Percentiles rank a stretch among this genome's conserved stretches.
Evolutionary conservation across 2,888 invertebrate species (phyloP).

Genomic region (Dasypolia templi): DNA sequence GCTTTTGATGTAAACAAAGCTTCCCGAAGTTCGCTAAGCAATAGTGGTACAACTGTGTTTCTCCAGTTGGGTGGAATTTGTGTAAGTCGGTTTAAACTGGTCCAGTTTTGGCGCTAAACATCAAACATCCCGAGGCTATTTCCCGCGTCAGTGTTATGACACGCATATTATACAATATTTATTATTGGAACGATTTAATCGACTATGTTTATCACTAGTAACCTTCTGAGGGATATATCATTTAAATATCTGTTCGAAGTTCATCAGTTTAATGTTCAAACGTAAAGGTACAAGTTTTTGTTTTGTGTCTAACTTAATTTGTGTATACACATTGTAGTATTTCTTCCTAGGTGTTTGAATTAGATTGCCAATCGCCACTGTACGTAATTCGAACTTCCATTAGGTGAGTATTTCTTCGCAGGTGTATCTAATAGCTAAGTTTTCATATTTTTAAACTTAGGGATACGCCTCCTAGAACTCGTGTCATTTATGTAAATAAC

Average conservation of each 20-base stretch:
- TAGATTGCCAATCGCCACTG: constrained; percentile 27
- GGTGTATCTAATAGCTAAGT: not conserved
- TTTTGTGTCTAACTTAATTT: constrained; percentile 51
- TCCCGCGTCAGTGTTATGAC: constrained; percentile 66
- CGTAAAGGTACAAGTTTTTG: constrained; percentile 54
- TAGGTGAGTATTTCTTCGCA: constrained; percentile 43
- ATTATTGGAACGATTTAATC: constrained; percentile 67
- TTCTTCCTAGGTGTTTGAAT: constrained; percentile 15
- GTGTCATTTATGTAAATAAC: constrained; percentile 35
- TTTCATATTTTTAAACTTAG: constrained; percentile 2
- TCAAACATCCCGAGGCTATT: constrained; percentile 70
- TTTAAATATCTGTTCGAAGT: constrained; percentile 54
- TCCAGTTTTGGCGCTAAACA: constrained; percentile 72
- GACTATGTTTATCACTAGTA: constrained; percentile 59
- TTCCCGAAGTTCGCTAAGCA: constrained; percentile 22
- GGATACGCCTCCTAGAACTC: not conserved
- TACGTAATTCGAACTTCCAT: constrained; percentile 22
- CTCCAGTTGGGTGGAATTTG: constrained; percentile 55
- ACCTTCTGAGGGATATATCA: constrained; percentile 64
- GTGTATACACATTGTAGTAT: constrained; percentile 36
- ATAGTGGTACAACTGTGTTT: constrained; percentile 23
- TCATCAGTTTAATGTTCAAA: constrained; percentile 61
- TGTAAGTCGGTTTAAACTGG: constrained; percentile 64
- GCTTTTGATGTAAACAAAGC: constrained; percentile 52
- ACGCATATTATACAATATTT: constrained; percentile 64